Conservation (phyloP, 2,113 vertebrate species). For the Anoplopoma fimbria region DNA sequence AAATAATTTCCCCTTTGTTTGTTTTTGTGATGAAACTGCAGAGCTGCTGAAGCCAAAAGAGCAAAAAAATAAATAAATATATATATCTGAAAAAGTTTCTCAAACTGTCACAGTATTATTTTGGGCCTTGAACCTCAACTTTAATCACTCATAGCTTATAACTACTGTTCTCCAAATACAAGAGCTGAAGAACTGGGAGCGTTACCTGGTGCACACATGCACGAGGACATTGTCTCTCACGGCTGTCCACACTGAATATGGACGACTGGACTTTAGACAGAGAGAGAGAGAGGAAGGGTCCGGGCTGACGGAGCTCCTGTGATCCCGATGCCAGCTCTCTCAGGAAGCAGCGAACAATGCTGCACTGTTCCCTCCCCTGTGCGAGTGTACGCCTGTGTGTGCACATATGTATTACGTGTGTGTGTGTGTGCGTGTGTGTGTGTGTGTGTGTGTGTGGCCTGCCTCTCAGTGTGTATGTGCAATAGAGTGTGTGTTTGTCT, state of each 20-base stretch:
- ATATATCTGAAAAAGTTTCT: not conserved
- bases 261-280: constrained; percentile 44
- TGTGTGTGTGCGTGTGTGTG: constrained; percentile 38
- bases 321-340: constrained; percentile 69
- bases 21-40: not conserved
- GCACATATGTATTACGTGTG: constrained; percentile 17
- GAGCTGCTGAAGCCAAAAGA: not conserved
- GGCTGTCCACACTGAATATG: constrained; percentile 27
- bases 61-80: not conserved
- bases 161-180: constrained; percentile 17
- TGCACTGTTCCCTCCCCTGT: constrained; percentile 77
- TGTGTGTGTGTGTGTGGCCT: constrained; percentile 46
- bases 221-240: constrained; percentile 40
- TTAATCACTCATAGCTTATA: not conserved
- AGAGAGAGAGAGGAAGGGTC: constrained; percentile 46
- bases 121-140: constrained; percentile 5
- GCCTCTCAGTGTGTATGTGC: constrained; percentile 12
- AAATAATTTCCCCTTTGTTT: not conserved
- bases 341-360: constrained; percentile 84
- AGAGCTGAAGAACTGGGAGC: constrained; percentile 35
- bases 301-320: constrained; percentile 69
- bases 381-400: constrained; percentile 21
- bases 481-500: constrained; percentile 36
- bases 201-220: constrained; percentile 4
- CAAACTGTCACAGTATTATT: constrained; percentile 7